Conservation (phyloP, 2,113 vertebrate genomes). For the Arvicanthis niloticus region DNA sequence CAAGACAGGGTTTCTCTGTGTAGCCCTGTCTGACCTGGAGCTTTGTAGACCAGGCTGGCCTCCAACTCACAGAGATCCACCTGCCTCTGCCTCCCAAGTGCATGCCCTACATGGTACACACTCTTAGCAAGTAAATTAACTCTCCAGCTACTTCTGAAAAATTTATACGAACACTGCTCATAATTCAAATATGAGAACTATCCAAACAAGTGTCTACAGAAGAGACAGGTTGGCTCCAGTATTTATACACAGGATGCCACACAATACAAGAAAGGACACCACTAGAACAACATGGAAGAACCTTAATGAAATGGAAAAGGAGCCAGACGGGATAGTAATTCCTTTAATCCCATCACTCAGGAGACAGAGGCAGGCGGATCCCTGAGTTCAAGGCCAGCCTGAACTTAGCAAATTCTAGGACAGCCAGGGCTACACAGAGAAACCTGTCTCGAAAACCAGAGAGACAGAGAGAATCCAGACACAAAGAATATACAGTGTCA, state of each 20-base stretch:
- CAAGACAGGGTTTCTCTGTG: not conserved
- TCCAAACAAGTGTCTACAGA: not conserved
- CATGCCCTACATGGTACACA: not conserved
- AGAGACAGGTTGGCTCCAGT: not conserved
- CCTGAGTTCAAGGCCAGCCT: not conserved
- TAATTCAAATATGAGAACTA: not conserved
- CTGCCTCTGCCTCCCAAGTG: not conserved
- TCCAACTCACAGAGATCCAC: not conserved
- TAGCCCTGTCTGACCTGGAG: not conserved
- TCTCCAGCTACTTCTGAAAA: not conserved
- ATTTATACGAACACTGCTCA: not conserved
- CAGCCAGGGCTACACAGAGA: not conserved
- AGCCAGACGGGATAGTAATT: not conserved
- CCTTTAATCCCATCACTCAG: not conserved
- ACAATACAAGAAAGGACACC: not conserved
- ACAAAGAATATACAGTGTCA: too few relatives aligned
- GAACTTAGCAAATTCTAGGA: not conserved
- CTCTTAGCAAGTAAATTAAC: not conserved
- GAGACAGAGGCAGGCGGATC: not conserved
- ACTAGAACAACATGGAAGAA: accelerated
- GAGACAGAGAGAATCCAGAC: not conserved
- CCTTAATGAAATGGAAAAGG: not conserved
- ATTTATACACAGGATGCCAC: accelerated
- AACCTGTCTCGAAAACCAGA: not conserved
- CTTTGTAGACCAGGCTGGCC: not conserved